phyloP scores from a whole-genome alignment of 2,113 vertebrate species.

The Cryptotis parvus region DNA sequence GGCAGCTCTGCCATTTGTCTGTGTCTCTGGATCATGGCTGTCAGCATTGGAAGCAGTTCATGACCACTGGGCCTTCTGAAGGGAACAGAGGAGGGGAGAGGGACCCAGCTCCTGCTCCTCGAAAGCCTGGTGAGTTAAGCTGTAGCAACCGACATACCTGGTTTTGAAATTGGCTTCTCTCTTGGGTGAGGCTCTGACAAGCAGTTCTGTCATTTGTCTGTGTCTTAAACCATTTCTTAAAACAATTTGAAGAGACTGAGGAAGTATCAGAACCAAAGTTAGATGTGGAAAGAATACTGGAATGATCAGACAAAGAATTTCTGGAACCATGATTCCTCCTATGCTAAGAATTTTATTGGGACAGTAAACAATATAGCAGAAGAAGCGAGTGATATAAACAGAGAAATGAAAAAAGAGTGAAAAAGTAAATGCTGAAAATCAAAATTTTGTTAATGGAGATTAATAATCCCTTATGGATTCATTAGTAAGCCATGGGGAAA shows the following conservation, averaged over 20 bases:
- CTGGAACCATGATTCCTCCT: neutral
- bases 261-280: neutral
- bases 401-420: conserved; percentile 1
- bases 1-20: too few relatives aligned
- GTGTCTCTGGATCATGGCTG: too few relatives aligned
- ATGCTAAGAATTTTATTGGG: neutral
- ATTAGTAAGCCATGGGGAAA: neutral
- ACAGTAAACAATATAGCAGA: conserved; percentile 34
- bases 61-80: too few relatives aligned
- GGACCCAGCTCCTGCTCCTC: too few relatives aligned
- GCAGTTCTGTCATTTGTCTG: too few relatives aligned
- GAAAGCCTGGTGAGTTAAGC: too few relatives aligned
- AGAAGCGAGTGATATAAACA: neutral
- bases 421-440: conserved; percentile 21
- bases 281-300: neutral
- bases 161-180: too few relatives aligned
- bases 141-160: too few relatives aligned
- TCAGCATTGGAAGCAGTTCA: too few relatives aligned
- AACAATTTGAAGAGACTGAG: neutral
- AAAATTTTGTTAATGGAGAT: conserved; percentile 8
- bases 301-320: neutral
- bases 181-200: too few relatives aligned
- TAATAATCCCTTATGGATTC: neutral
- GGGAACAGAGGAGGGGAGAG: too few relatives aligned
- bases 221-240: too few relatives aligned